Evolutionary conservation across 2,888 invertebrate species (phyloP).

Genomic region (Sisyra terminalis): DNA sequence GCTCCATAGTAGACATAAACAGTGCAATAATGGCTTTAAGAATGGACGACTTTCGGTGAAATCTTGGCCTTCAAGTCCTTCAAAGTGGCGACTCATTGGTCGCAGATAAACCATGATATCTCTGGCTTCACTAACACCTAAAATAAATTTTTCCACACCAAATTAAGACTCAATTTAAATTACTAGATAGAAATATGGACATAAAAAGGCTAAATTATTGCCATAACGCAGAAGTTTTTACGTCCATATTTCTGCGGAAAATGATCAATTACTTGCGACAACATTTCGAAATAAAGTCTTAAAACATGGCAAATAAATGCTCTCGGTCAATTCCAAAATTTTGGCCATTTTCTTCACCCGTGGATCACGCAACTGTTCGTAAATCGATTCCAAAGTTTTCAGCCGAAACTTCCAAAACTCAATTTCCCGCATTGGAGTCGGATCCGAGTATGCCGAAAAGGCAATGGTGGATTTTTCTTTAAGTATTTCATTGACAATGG

Average conservation of each 20-base stretch:
- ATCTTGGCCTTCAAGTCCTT: conserved; percentile 50
- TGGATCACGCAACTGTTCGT: conserved; percentile 69
- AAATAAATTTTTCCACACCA: conserved; percentile 20
- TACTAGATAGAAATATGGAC: neutral
- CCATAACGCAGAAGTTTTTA: neutral
- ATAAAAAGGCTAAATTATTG: too few relatives aligned
- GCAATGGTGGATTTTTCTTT: conserved; percentile 56
- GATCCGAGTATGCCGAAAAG: conserved; percentile 49
- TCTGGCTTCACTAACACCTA: conserved; percentile 65
- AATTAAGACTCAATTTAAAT: conserved; percentile 13
- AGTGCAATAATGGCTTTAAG: conserved; percentile 58
- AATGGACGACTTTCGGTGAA: conserved; percentile 41
- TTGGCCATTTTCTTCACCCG: conserved; percentile 71
- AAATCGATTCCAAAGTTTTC: conserved; percentile 71
- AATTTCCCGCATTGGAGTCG: conserved; percentile 53
- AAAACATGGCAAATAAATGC: conserved; percentile 65
- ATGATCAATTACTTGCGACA: conserved; percentile 54
- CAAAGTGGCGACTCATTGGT: conserved; percentile 53
- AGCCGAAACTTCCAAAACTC: conserved; percentile 66
- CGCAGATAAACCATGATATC: conserved; percentile 67
- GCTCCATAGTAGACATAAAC: conserved; percentile 71
- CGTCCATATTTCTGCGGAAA: too few relatives aligned
- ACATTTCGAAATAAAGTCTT: conserved; percentile 63
- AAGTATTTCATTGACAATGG: conserved; percentile 61
- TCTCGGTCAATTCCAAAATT: conserved; percentile 58